phyloP scores from a whole-genome alignment of 2,113 vertebrate species.

The Proteles cristata region DNA sequence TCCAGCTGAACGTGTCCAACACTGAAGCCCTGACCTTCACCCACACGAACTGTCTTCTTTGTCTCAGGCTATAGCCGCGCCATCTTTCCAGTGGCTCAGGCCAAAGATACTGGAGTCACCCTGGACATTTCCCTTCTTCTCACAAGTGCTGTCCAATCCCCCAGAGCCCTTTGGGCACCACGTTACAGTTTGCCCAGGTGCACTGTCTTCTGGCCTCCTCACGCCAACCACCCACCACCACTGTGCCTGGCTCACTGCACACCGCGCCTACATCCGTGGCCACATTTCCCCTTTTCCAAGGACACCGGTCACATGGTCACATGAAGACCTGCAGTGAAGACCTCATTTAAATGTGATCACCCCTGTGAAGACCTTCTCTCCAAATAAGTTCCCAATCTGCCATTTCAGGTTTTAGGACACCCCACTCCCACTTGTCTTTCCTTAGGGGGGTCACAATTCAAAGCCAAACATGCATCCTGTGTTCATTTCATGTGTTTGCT shows the following conservation, averaged over 20 bases:
- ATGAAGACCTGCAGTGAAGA: accelerated
- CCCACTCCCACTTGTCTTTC: too few species aligned
- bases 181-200: accelerated
- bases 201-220: accelerated
- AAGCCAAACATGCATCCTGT: accelerated
- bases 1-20: accelerated
- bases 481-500: background rate
- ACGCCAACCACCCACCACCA: accelerated
- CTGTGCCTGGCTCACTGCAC: too few species aligned
- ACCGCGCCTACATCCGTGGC: accelerated
- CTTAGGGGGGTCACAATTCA: background rate
- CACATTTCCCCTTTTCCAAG: background rate
- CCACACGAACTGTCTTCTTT: accelerated
- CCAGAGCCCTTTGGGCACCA: background rate
- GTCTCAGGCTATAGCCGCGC: accelerated
- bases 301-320: background rate
- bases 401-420: background rate
- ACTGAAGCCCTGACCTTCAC: background rate
- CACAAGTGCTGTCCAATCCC: accelerated
- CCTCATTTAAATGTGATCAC: background rate
- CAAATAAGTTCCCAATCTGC: background rate
- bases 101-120: too few species aligned
- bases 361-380: background rate
- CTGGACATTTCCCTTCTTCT: background rate
- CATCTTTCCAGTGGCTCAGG: accelerated